Percentiles rank a stretch among this genome's conserved stretches.
phyloP scores from a whole-genome alignment of 2,113 vertebrate genomes.

The Nothocercus julius region DNA sequence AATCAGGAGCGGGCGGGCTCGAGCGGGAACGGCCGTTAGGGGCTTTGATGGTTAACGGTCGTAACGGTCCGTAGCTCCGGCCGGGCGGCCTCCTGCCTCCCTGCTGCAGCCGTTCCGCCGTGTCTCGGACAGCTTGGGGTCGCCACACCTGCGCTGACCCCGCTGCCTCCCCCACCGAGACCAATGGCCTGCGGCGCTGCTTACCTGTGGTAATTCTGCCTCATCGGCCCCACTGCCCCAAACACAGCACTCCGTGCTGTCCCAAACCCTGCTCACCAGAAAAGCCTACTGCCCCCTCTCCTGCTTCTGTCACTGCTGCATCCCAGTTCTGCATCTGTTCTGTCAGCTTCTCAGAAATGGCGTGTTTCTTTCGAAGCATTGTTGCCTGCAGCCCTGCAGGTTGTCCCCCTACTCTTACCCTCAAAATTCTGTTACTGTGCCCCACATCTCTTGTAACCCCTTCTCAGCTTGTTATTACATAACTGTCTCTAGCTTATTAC shows the following conservation, averaged over 20 bases:
- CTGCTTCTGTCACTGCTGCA: rapidly evolving
- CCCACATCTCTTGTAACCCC: neutral
- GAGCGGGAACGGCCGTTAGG: neutral
- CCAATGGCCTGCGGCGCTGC: neutral
- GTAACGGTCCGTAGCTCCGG: neutral
- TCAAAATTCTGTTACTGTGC: rapidly evolving
- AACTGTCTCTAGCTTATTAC: rapidly evolving
- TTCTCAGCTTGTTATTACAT: rapidly evolving
- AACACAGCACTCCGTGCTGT: neutral
- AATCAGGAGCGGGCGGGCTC: slow-evolving; percentile 12
- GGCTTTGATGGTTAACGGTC: neutral
- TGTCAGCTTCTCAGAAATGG: too few relatives aligned
- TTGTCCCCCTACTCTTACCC: neutral
- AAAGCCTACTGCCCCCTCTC: neutral
- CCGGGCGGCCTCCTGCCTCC: neutral
- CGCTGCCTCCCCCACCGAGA: neutral
- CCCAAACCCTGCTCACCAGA: rapidly evolving
- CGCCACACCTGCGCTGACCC: neutral
- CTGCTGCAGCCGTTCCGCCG: neutral
- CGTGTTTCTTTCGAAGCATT: neutral
- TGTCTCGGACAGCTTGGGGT: too few relatives aligned
- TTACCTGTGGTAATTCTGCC: rapidly evolving
- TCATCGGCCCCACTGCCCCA: rapidly evolving
- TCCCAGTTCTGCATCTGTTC: neutral
- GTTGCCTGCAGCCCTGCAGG: neutral